Percentiles rank a stretch among this genome's conserved stretches.
Conservation (phyloP, 1,140 invertebrate genomes). For the Nasonia giraulti region DNA sequence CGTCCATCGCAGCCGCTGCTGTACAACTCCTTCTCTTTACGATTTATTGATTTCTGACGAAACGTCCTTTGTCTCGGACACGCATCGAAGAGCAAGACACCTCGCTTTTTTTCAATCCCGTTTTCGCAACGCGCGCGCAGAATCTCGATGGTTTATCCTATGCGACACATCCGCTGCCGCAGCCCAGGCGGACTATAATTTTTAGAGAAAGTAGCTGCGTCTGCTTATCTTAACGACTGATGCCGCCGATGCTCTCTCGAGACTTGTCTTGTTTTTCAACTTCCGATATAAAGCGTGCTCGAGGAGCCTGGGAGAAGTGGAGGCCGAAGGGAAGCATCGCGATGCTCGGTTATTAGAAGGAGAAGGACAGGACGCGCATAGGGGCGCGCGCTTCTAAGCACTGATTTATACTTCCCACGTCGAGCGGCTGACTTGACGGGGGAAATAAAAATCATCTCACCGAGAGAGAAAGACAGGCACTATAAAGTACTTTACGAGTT, state of each 20-base stretch:
- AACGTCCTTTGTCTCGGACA: conserved; percentile 44
- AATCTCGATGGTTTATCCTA: conserved; percentile 33
- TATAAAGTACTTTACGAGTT: conserved; percentile 49
- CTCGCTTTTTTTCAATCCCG: conserved; percentile 20
- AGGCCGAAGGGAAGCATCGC: background rate
- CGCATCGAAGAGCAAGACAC: conserved; percentile 8
- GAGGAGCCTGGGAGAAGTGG: conserved; percentile 15
- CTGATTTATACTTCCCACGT: conserved; percentile 52
- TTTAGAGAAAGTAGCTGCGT: conserved; percentile 37
- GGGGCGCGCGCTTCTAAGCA: conserved; percentile 37
- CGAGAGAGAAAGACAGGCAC: background rate
- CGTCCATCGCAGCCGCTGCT: conserved; percentile 52
- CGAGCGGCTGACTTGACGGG: background rate
- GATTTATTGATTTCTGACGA: conserved; percentile 53
- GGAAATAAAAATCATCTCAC: conserved; percentile 40
- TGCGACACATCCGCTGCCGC: background rate
- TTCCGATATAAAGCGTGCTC: conserved; percentile 63
- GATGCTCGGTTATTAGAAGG: conserved; percentile 26
- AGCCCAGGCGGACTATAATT: background rate
- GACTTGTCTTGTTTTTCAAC: conserved; percentile 65
- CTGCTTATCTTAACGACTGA: conserved; percentile 61
- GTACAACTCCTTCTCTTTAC: conserved; percentile 11
- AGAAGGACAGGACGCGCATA: conserved; percentile 34
- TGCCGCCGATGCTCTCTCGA: conserved; percentile 32
- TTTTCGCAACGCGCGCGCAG: background rate